Evolutionary conservation across 2,113 vertebrate genomes (phyloP).

Genomic region (Limnothrissa miodon): DNA sequence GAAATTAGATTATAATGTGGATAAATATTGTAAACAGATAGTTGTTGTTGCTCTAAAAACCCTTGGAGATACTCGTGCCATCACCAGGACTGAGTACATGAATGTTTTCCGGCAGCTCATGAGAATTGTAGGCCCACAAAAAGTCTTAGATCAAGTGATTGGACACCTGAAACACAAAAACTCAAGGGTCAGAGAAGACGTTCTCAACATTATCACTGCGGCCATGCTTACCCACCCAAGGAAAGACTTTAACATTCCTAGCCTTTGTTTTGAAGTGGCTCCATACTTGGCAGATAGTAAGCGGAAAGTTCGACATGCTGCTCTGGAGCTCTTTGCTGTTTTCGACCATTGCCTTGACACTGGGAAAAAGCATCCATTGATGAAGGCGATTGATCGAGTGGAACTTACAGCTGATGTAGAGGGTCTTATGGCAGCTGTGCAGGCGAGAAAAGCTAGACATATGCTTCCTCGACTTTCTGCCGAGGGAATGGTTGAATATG

Average conservation of each 20-base stretch:
- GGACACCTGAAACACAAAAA: slow-evolving; percentile 79
- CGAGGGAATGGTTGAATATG: slow-evolving; percentile 79
- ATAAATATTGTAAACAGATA: slow-evolving; percentile 70
- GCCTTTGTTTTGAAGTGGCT: slow-evolving; percentile 76
- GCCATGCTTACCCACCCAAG: slow-evolving; percentile 78
- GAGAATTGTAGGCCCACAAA: slow-evolving; percentile 72
- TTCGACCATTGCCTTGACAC: slow-evolving; percentile 76
- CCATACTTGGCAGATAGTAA: slow-evolving; percentile 82
- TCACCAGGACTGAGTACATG: slow-evolving; percentile 77
- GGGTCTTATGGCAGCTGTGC: slow-evolving; percentile 79
- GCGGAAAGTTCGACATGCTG: slow-evolving; percentile 80
- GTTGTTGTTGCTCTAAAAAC: slow-evolving; percentile 73
- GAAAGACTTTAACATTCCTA: slow-evolving; percentile 78
- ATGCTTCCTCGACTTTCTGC: slow-evolving; percentile 73
- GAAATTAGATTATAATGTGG: slow-evolving; percentile 70
- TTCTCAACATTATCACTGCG: slow-evolving; percentile 77
- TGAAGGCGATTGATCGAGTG: slow-evolving; percentile 79
- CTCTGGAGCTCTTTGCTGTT: slow-evolving; percentile 80
- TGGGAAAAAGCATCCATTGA: slow-evolving; percentile 72
- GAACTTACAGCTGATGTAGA: slow-evolving; percentile 78
- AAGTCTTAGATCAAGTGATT: slow-evolving; percentile 77
- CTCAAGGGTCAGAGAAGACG: slow-evolving; percentile 78
- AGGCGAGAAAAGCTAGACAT: slow-evolving; percentile 81
- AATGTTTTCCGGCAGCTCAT: slow-evolving; percentile 77
- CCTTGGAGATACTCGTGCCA: slow-evolving; percentile 76